A percentile compares a stretch with the other conserved stretches of the same genome.
phyloP scores from a whole-genome alignment of 37 sponge, comb jelly and placozoan species.

The Beroe forskalii region DNA sequence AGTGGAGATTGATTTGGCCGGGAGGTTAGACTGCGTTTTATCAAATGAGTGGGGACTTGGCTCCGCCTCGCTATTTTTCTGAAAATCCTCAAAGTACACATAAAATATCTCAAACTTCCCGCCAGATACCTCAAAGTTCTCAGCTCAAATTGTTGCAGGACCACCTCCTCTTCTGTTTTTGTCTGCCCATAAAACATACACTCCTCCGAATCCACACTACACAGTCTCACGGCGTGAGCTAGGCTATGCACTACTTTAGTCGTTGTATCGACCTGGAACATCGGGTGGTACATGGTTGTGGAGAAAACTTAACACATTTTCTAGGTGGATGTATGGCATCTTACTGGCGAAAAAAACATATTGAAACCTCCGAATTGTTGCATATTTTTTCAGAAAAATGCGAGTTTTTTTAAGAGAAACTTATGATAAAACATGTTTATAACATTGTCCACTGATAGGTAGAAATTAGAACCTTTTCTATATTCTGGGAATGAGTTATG shows the following conservation, averaged over 20 bases:
- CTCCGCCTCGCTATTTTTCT: no score
- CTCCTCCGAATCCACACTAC: constrained; percentile 1
- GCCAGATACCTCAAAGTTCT: neutral
- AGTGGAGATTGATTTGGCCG: neutral
- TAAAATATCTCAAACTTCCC: no score
- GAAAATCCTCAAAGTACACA: no score
- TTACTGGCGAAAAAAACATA: neutral
- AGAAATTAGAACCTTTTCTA: no score
- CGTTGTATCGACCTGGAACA: constrained; percentile 23
- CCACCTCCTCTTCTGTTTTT: neutral
- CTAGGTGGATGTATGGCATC: neutral
- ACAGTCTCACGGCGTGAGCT: constrained; percentile 54
- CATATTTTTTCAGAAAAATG: no score
- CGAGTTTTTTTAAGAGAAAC: no score
- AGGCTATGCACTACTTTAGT: constrained; percentile 42
- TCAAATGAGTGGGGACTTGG: no score
- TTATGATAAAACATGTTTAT: no score
- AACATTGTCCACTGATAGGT: no score
- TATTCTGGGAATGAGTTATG: no score
- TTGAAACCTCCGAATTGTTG: no score
- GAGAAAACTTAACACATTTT: neutral
- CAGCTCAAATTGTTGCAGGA: constrained; percentile 34
- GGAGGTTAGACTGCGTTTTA: no score
- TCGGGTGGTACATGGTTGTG: neutral
- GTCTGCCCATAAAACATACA: constrained; percentile 50